These are phyloP conservation scores for Trachelus tabidus DNA, from an alignment of 2,888 invertebrate genomes.

Conservation along the genomic window DNA sequence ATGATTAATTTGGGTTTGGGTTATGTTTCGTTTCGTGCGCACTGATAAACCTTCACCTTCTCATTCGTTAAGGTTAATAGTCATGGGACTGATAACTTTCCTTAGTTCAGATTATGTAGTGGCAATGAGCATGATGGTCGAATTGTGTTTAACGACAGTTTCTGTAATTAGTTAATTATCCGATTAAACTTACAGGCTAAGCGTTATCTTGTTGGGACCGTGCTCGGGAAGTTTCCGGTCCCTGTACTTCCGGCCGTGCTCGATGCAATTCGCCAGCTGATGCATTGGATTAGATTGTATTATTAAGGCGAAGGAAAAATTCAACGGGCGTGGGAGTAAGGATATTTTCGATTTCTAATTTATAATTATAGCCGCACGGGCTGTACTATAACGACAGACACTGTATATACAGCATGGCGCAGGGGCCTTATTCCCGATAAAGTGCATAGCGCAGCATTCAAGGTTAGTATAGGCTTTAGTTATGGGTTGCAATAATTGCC, in stretches of 20 bases:
- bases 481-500: slow-evolving; percentile 59
- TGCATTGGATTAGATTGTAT: slow-evolving; percentile 11
- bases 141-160: background rate
- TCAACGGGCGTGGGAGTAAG: slow-evolving; percentile 29
- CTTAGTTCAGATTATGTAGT: background rate
- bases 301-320: slow-evolving; percentile 6
- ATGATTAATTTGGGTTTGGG: background rate
- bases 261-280: slow-evolving; percentile 60
- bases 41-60: background rate
- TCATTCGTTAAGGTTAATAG: background rate
- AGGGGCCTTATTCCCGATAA: slow-evolving; percentile 30
- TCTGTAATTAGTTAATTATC: background rate
- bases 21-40: background rate
- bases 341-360: slow-evolving; percentile 46
- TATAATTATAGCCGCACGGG: slow-evolving; percentile 48
- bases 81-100: background rate
- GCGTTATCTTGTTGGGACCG: background rate
- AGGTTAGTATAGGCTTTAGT: slow-evolving; percentile 40
- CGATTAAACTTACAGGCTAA: background rate
- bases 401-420: slow-evolving; percentile 39
- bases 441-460: slow-evolving; percentile 29
- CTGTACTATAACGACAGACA: slow-evolving; percentile 49
- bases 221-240: background rate
- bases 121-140: background rate
- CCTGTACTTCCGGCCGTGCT: background rate